These are phyloP conservation scores for Ormyrus rosae DNA, from an alignment of 2,888 invertebrate genomes.

Conservation along the genomic window DNA sequence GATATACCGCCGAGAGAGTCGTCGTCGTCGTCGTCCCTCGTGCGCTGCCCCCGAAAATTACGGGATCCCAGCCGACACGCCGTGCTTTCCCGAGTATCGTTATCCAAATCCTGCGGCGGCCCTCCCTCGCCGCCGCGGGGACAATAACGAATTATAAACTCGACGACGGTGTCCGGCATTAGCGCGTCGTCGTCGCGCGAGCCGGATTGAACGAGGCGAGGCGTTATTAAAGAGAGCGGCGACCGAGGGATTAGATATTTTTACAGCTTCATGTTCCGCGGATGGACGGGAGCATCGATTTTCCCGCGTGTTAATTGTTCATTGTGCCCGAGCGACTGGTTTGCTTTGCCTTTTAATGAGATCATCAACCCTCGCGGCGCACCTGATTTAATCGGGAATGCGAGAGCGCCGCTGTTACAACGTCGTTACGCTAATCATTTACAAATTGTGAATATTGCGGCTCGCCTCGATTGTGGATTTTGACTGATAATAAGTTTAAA, in stretches of 20 bases:
- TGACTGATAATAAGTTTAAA: too few relatives aligned
- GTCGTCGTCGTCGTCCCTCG: too few relatives aligned
- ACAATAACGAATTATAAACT: slow-evolving; percentile 25
- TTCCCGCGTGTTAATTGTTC: too few relatives aligned
- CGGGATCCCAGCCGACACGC: slow-evolving; percentile 23
- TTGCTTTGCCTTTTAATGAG: slow-evolving; percentile 1
- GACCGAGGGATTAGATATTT: too few relatives aligned
- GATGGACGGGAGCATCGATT: too few relatives aligned
- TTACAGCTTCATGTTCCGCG: too few relatives aligned
- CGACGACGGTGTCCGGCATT: background rate
- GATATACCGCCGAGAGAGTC: slow-evolving; percentile 59
- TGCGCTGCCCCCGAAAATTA: background rate
- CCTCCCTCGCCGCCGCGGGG: background rate
- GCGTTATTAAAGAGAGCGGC: too few relatives aligned
- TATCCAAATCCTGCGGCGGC: slow-evolving; percentile 23
- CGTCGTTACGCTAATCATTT: too few relatives aligned
- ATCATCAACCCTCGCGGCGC: background rate
- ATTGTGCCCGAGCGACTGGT: too few relatives aligned
- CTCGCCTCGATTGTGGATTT: too few relatives aligned
- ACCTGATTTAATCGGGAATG: slow-evolving; percentile 5
- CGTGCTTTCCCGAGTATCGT: slow-evolving; percentile 21
- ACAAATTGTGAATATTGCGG: too few relatives aligned
- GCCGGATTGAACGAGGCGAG: background rate
- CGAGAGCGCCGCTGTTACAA: background rate
- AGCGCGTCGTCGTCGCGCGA: background rate